Base-by-base conservation (phyloP, 2,797 vertebrate species). In the Anas capensis region DNA sequence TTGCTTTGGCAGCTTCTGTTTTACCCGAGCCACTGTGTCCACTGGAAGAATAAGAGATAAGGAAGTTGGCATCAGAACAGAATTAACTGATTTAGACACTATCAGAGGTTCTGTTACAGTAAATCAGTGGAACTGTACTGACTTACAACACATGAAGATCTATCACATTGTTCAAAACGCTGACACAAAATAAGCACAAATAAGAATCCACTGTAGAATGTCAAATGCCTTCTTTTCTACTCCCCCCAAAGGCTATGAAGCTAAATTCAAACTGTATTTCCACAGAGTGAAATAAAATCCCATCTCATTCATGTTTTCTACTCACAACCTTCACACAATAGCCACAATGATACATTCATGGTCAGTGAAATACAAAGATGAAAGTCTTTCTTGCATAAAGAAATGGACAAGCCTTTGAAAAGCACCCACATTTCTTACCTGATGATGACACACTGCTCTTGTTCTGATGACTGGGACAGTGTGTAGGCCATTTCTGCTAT, bases 1-100 rank as follows among this genome's bases (percentile, higher is more conserved):
- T 98, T 92, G 98, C 97, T 97, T 98, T 99, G 86, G 98, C 97
- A 57, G 98, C 98, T 96, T 99, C 99, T 11, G 99, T 99, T 97
- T 99, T 99, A 44, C 99, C 99, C 65, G 99, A 99, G 78, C 99
- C 99, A 58, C 99, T 99, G 97, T 98, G 98, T 20, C 99, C 99
- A 96, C 99, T 99, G 94, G 19, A 97, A 19, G 92, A 88, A 90
- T 49, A 92, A 93, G 89, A 88, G 65, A 64, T 44, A 90, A 56
- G 44, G 44, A 86, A 82, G 51, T 2, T 58, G 57, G 29, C 10
- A 69, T 92, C 33, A 71, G 70, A 85, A 20, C 27, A 64, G 34
- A 79, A 42, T 38, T 53, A 16, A 33, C 48, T 56, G 18, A 13
- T 54, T 38, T 8, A 16, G 49, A 56, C n/a, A 20, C 48, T 23